Base-by-base conservation (phyloP, 2,888 invertebrate species). In the Drosophila pegasa region DNA sequence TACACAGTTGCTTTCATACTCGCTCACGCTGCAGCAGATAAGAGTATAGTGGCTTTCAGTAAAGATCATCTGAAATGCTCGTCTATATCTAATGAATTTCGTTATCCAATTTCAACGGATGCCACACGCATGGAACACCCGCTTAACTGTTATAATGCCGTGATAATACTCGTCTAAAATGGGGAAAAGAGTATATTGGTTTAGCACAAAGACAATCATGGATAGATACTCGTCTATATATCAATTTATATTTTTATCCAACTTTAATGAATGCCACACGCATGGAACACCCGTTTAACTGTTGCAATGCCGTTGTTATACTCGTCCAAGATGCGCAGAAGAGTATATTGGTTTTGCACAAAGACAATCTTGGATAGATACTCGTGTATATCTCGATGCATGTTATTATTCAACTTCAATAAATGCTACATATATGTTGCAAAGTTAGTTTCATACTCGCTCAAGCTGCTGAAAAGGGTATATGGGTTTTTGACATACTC, bases 201-300 rank as follows among this genome's bases (percentile, higher is more conserved):
- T n/a, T n/a, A n/a, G n/a, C n/a, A n/a, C n/a, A n/a, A 1, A 16
- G 9, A 16, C 0, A 0, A 9, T 9, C 16, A n/a, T 14, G 0
- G n/a, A n/a, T n/a, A 31, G 29, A 33, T 1, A 33, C 14, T 14
- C 14, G 2, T 33, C 33, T 4, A 33, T 35, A 35, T 41, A 68
- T 60, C n/a, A 63, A 57, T 73, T 62, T 33, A 14, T 20, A 56
- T 33, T 52, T 41, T 68, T 75, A 74, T 61, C 54, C 16, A 75
- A 69, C 54, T 27, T 38, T 4, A 38, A 0, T 16, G 10, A 18
- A 4, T 25, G 25, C 25, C 25, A 25, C 25, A 25, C 25, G 5
- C 25, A 4, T 25, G 25, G 25, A 25, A 5, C 3, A 25, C 25
- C 3, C 29, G 9, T 35, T 43, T 48, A 60, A 50, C 37, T 52